Conservation (phyloP, 2,113 vertebrate species). For the Nothocercus julius region DNA sequence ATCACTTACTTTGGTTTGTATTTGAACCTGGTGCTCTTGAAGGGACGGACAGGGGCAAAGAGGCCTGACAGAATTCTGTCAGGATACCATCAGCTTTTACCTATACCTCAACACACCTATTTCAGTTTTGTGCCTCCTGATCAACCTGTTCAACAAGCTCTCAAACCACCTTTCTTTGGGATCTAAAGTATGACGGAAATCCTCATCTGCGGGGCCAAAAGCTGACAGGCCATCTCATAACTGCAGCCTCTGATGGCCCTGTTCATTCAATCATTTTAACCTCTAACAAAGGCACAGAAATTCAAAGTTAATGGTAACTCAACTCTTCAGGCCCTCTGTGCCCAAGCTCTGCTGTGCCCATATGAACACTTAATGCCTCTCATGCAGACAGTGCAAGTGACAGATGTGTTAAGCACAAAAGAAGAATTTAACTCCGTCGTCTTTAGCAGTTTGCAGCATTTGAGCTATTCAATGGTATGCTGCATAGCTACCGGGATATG, state of each 20-base stretch:
- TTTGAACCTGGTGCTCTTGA: neutral
- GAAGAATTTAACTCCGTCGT: conserved; percentile 20
- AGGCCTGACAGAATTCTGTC: neutral
- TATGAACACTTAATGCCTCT: neutral
- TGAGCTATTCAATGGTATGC: neutral
- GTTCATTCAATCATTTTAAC: neutral
- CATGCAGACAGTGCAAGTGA: neutral
- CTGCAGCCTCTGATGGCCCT: neutral
- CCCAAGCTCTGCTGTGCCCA: neutral
- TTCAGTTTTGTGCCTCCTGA: neutral
- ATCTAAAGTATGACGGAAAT: neutral
- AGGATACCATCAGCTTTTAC: neutral
- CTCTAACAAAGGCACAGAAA: neutral
- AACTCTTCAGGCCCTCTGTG: neutral
- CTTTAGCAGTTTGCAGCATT: neutral
- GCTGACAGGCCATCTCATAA: neutral
- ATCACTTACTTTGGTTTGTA: neutral
- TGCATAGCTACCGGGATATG: neutral
- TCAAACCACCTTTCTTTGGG: neutral
- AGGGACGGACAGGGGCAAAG: neutral
- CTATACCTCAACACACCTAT: neutral
- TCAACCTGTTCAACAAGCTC: neutral
- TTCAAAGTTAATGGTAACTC: conserved; percentile 1
- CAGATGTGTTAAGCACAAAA: neutral
- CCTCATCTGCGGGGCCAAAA: neutral